phyloP scores from a whole-genome alignment of 2,113 vertebrate genomes.

The Rhagologus leucostigma region DNA sequence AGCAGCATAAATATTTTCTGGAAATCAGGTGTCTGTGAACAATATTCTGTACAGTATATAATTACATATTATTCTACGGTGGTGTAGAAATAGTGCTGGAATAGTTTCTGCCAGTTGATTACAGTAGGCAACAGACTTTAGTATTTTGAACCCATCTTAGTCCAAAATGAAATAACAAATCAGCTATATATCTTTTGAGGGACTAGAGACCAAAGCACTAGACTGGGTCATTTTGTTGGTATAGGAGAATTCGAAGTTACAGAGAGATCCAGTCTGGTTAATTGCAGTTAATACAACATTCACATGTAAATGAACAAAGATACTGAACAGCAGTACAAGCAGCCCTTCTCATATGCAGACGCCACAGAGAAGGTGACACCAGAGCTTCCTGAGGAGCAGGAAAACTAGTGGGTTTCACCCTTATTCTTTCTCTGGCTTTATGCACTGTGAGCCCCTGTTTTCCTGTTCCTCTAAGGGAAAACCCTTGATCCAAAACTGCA shows the following conservation, averaged over 20 bases:
- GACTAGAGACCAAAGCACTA: not conserved
- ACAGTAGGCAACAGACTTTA: not conserved
- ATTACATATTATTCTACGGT: not conserved
- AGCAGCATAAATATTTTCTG: not conserved
- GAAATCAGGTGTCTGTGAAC: not conserved
- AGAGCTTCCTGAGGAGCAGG: not conserved
- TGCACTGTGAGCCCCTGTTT: not conserved
- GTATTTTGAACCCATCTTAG: not conserved
- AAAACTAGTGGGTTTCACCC: not conserved
- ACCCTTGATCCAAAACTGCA: not conserved
- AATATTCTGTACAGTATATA: not conserved
- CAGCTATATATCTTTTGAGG: not conserved
- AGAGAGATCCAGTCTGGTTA: not conserved
- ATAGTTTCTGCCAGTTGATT: not conserved
- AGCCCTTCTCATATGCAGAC: not conserved
- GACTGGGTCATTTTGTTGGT: not conserved
- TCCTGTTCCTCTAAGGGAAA: not conserved
- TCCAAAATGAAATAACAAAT: not conserved
- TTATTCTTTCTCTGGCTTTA: not conserved
- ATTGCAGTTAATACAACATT: not conserved
- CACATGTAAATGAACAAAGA: not conserved
- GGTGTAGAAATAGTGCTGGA: not conserved
- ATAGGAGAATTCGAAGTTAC: not conserved
- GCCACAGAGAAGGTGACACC: not conserved
- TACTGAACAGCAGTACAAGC: not conserved